phyloP scores from a whole-genome alignment of 2,113 vertebrate species.

The Eira barbara region DNA sequence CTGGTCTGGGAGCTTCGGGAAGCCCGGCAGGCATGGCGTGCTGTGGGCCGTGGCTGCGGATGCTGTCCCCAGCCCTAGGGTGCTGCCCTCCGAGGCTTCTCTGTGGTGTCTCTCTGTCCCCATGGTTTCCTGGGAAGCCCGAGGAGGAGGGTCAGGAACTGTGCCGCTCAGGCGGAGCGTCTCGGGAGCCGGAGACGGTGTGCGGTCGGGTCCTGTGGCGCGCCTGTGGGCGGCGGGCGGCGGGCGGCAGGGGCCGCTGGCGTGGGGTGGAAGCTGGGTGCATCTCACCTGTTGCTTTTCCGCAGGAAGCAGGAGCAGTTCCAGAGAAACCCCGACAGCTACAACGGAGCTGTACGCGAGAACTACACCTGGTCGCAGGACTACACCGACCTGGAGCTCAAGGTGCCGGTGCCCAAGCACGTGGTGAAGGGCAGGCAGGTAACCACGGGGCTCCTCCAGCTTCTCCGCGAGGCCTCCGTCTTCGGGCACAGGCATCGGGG shows the following conservation, averaged over 20 bases:
- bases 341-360: conserved; percentile 93
- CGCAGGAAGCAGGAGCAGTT: conserved; percentile 84
- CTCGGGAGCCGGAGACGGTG: neutral
- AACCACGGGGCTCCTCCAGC: neutral
- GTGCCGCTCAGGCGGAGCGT: neutral
- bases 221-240: no score
- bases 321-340: conserved; percentile 93
- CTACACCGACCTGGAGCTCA: conserved; percentile 95
- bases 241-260: no score
- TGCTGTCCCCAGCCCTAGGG: neutral
- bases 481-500: neutral
- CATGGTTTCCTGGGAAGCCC: neutral
- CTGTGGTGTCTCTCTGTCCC: neutral
- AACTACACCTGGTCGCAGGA: conserved; percentile 95
- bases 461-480: neutral
- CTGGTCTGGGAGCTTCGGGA: neutral
- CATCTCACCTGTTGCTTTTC: conserved; percentile 5
- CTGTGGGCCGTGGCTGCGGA: neutral
- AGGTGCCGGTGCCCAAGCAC: conserved; percentile 89
- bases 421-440: conserved; percentile 95
- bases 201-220: neutral
- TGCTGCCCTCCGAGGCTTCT: neutral
- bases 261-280: neutral
- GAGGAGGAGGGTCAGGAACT: neutral
- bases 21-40: neutral